A percentile compares a stretch with the other conserved stretches of the same genome.
Evolutionary conservation across 37 sponge, comb jelly and placozoan species (phyloP).

Genomic region (Ianthella basta): DNA sequence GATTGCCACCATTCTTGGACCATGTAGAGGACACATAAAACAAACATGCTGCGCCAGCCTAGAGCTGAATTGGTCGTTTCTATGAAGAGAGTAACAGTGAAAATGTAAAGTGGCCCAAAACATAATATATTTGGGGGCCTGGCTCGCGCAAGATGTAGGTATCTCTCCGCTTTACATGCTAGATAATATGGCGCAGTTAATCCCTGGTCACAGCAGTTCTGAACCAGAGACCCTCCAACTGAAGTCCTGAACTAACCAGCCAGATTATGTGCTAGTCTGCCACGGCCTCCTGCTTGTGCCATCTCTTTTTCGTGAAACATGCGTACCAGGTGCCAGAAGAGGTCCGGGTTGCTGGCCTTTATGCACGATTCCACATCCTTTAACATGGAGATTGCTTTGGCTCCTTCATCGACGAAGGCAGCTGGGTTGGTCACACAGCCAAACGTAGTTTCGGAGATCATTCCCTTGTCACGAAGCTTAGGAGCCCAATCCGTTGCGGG

Average conservation of each 20-base stretch:
- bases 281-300: background rate
- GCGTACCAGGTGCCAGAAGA: background rate
- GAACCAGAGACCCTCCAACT: too few species aligned
- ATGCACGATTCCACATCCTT: conserved; percentile 5
- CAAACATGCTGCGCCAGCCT: too few species aligned
- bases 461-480: background rate
- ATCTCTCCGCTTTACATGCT: too few species aligned
- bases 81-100: too few species aligned
- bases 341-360: background rate
- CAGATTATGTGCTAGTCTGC: background rate
- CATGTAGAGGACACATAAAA: too few species aligned
- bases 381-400: background rate
- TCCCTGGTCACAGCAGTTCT: too few species aligned
- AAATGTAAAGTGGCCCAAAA: too few species aligned
- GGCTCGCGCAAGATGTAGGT: too few species aligned
- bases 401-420: background rate
- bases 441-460: background rate
- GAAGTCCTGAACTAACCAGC: background rate
- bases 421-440: background rate
- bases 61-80: too few species aligned
- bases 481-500: background rate
- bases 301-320: conserved; percentile 12
- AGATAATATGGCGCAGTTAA: too few species aligned
- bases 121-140: too few species aligned
- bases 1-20: too few species aligned